These are phyloP conservation scores for Ptilonorhynchus violaceus DNA, from an alignment of 2,113 vertebrate species.

Conservation along the genomic window DNA sequence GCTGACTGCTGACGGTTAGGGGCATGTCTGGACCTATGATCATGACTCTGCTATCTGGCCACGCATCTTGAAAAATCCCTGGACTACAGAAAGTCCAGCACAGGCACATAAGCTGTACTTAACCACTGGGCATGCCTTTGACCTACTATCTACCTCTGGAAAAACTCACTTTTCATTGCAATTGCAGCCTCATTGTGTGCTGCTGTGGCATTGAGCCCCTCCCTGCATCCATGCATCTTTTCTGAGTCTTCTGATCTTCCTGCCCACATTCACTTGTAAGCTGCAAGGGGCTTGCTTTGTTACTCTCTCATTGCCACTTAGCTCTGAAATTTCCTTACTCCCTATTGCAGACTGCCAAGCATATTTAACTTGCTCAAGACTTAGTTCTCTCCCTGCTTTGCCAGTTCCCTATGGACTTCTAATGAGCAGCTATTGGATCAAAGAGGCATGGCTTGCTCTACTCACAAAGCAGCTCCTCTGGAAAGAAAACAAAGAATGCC, in stretches of 20 bases:
- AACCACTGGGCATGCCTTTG: neutral
- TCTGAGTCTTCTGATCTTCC: neutral
- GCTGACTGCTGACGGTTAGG: neutral
- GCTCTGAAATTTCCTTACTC: neutral
- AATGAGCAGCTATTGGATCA: neutral
- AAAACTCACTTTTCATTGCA: neutral
- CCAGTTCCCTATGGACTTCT: neutral
- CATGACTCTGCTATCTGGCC: neutral
- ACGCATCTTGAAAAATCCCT: neutral
- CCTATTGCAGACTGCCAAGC: neutral
- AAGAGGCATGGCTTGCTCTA: neutral
- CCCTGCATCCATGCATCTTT: neutral
- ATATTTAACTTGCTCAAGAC: neutral
- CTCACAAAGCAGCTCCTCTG: neutral
- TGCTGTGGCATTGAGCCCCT: neutral
- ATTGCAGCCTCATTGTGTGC: neutral
- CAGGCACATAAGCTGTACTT: neutral
- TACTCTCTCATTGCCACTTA: neutral
- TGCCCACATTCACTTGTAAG: neutral
- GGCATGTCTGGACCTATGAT: neutral
- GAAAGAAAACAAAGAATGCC: neutral
- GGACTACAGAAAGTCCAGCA: neutral
- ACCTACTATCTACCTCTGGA: neutral
- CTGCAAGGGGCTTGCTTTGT: neutral
- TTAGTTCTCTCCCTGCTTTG: neutral